Base-by-base conservation (phyloP, 1,140 invertebrate genomes). In the Lasioglossum albipes region DNA sequence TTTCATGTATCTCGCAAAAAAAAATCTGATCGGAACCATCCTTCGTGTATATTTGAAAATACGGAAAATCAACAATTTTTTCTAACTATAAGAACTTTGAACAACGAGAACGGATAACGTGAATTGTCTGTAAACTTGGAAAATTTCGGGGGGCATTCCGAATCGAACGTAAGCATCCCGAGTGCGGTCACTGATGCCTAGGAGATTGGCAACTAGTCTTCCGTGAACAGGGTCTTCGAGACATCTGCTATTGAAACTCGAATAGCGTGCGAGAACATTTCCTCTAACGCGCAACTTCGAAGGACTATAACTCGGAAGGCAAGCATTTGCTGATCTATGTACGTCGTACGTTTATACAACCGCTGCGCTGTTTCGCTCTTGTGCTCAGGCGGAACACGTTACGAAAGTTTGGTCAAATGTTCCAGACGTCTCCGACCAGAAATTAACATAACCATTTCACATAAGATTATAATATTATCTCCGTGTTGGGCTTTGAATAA, bases 221-320 rank as follows among this genome's bases (percentile, higher is more conserved):
- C 41, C 16, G 42, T 3, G 54, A 72, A 61, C 70, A 61, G 36
- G 42, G 70, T 42, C 41, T 72, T 62, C 42, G 71, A 62, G 71
- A 22, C 59, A 41, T 31, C 57, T 45, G 36, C 71, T 62, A 73
- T 73, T 73, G 71, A 73, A 73, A 62, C 57, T 73, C 71, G 18
- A 62, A 61, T 41, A 73, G 71, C 71, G 71, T 62, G 57, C 71
- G 42, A 61, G 71, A 42, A 73, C 57, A 41, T 73, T 73, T 73
- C 71, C 71, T 27, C 22, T 18, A 22, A 42, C 22, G 22, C 12
- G 57, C 7, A 73, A 73, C 57, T 73, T 73, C 4, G 10, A 31
- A 31, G n/a, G 20, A 16, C 71, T 62, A 62, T 62, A 62, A 62
- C 22, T 27, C 10, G 5, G n/a, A 7, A 20, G 41, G 52, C 36